Evolutionary conservation across 2,888 invertebrate species (phyloP), one percentile per base, ranked within the genome.

Genomic region (Mesochorus sp.): DNA sequence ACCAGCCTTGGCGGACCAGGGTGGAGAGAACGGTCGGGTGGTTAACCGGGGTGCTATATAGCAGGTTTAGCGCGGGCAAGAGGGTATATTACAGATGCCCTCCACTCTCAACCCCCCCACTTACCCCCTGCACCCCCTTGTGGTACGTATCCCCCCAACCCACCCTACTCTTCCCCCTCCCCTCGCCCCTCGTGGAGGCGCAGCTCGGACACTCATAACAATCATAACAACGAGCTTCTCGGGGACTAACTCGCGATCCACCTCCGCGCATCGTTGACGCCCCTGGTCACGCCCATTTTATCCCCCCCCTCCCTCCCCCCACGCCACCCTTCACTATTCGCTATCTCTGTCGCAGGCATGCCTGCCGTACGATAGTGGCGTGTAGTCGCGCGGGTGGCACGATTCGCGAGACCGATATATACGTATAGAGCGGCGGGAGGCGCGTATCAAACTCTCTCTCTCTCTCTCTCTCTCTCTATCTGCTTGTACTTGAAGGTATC

Each of bases 171-270:
- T 55, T 24, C 51, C 21, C 12, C 42, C 53, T 39, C 34, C 42
- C 49, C 67, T 53, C 62, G 68, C 64, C 67, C 39, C n/a, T 81
- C 85, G 82, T 67, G 87, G 85, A 87, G 86, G 86, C 85, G 2
- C 34, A 85, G 85, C 88, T 89, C 89, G 90, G 88, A 89, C 90
- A 88, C 87, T 90, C 89, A 88, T 88, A 90, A 90, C 89, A 89
- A 90, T 91, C 88, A 90, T 90, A 89, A 90, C 89, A 88, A 88
- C 86, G 85, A 55, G 80, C 85, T 87, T 87, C 88, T 87, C 88
- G 88, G 87, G n/a, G 87, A 88, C 88, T 86, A 87, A 88, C 89
- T 88, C 87, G 88, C 88, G 89, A 87, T 89, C 89, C 70, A 89
- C 91, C 91, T 91, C 89, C 90, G 91, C 90, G 89, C 88, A 88